Conservation (phyloP, 2,797 vertebrate species). For the Coendou prehensilis region DNA sequence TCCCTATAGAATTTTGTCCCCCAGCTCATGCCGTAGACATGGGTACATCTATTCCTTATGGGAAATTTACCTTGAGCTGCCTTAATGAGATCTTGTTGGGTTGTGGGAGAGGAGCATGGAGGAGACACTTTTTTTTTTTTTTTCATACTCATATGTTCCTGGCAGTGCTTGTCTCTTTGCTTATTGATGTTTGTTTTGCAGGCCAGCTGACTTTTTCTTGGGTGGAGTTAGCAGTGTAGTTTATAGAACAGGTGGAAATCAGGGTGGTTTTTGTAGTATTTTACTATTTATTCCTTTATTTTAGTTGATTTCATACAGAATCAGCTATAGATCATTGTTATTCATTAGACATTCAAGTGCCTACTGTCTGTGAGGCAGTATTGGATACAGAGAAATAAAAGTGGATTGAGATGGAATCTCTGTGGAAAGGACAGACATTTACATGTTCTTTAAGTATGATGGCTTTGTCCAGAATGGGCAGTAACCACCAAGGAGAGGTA, state of each 20-base stretch:
- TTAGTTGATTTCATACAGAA: neutral
- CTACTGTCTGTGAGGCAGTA: neutral
- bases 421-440: neutral
- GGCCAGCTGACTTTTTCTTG: neutral
- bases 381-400: neutral
- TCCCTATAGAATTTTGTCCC: neutral
- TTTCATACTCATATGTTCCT: neutral
- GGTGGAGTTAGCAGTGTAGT: neutral
- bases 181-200: neutral
- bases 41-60: neutral
- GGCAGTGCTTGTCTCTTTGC: neutral
- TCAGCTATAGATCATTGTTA: neutral
- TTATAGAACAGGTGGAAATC: neutral
- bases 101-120: accelerated
- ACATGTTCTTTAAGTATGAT: neutral
- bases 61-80: neutral
- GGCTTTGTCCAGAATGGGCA: neutral
- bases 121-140: neutral
- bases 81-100: neutral
- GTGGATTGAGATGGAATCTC: neutral
- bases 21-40: neutral
- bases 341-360: neutral
- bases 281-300: neutral
- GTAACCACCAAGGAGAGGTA: neutral
- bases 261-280: neutral